Conservation (phyloP, 2,888 invertebrate genomes). For the Lepidocyrtoides sp. region DNA sequence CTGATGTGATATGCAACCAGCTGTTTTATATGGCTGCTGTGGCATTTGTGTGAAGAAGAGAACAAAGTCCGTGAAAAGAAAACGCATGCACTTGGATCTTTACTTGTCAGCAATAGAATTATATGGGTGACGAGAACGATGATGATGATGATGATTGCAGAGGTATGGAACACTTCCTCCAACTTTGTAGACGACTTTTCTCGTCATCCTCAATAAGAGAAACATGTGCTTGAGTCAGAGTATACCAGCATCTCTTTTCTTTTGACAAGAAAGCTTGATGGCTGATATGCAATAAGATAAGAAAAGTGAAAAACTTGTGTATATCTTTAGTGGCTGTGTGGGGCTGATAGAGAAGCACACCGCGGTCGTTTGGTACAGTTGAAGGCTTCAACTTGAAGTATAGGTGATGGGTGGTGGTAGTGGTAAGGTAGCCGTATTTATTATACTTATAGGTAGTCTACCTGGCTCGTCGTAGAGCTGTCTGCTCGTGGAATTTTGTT, state of each 20-base stretch:
- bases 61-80: not conserved
- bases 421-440: too few relatives aligned
- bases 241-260: not conserved
- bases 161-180: slow-evolving; percentile 13
- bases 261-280: not conserved
- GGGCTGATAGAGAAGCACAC: slow-evolving; percentile 5
- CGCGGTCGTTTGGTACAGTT: slow-evolving; percentile 7
- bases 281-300: slow-evolving; percentile 20
- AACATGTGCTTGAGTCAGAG: slow-evolving; percentile 36
- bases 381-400: not conserved
- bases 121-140: not conserved
- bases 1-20: slow-evolving; percentile 46
- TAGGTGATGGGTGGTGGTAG: not conserved
- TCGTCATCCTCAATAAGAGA: slow-evolving; percentile 17
- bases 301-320: not conserved
- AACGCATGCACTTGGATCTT: not conserved
- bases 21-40: not conserved
- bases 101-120: slow-evolving; percentile 33
- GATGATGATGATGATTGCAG: slow-evolving; percentile 28
- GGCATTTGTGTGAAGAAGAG: not conserved
- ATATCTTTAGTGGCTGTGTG: slow-evolving; percentile 26
- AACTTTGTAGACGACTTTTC: not conserved
- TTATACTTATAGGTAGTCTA: not conserved
- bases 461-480: not conserved
- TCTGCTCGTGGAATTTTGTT: not conserved